A percentile compares a stretch with the other conserved stretches of the same genome.
These are phyloP conservation scores for Aurelia coerulea DNA, from an alignment of 30 jellyfish, hydroid and myxozoan genomes.

Conservation along the genomic window DNA sequence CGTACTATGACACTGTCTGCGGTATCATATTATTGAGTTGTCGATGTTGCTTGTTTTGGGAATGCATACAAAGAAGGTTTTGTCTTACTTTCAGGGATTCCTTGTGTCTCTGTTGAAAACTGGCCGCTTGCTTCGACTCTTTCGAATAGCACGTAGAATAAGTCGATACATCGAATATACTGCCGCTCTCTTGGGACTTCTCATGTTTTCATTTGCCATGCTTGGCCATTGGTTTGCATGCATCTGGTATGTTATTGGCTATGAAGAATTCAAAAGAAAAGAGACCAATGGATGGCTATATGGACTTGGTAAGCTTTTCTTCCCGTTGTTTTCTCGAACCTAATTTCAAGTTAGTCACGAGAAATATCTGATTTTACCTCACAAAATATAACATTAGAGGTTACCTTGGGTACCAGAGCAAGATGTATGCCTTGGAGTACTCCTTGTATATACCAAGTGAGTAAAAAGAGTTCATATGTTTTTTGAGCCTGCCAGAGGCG, in stretches of 20 bases:
- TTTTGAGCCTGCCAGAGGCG: no score
- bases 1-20: no score
- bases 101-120: conserved; percentile 75
- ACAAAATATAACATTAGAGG: no score
- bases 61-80: not conserved
- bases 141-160: conserved; percentile 84
- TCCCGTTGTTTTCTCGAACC: not conserved
- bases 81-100: conserved; percentile 47
- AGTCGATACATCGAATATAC: conserved; percentile 91
- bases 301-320: conserved; percentile 70
- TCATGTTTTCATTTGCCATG: conserved; percentile 94
- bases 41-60: not conserved
- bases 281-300: conserved; percentile 83
- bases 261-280: conserved; percentile 63
- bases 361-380: no score
- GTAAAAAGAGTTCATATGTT: no score
- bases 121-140: conserved; percentile 87
- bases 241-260: conserved; percentile 95
- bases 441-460: no score
- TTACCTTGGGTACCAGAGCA: no score
- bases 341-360: no score
- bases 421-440: no score
- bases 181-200: conserved; percentile 74
- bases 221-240: conserved; percentile 97
- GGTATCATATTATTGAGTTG: no score